These are phyloP conservation scores for Xyrauchen texanus DNA, from an alignment of 2,113 vertebrate genomes.

Conservation along the genomic window DNA sequence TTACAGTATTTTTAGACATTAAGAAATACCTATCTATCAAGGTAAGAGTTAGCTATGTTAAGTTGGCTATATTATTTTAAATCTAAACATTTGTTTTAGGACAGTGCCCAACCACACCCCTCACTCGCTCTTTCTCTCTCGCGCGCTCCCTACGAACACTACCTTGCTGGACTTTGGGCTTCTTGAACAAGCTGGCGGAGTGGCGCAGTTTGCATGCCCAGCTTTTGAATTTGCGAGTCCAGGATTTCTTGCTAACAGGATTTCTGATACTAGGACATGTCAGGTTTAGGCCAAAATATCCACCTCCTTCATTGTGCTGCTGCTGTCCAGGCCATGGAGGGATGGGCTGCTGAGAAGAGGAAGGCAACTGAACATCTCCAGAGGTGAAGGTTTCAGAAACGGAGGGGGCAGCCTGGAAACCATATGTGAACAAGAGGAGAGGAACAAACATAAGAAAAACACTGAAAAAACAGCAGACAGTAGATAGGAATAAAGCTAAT, in stretches of 20 bases:
- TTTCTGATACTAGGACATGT: slow-evolving; percentile 97
- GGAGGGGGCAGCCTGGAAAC: slow-evolving; percentile 77
- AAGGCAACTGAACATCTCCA: slow-evolving; percentile 76
- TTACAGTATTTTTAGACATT: slow-evolving; percentile 25
- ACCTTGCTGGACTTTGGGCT: slow-evolving; percentile 90
- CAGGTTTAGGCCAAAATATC: slow-evolving; percentile 98
- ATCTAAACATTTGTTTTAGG: slow-evolving; percentile 67
- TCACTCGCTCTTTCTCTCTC: slow-evolving; percentile 74
- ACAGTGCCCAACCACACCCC: slow-evolving; percentile 66
- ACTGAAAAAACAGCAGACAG: slow-evolving; percentile 19
- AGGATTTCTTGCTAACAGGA: slow-evolving; percentile 96
- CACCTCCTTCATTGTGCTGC: slow-evolving; percentile 92
- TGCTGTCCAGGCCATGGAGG: slow-evolving; percentile 80
- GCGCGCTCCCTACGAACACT: slow-evolving; percentile 83
- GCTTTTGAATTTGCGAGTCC: slow-evolving; percentile 95
- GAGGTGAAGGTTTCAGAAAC: slow-evolving; percentile 79
- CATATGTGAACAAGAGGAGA: slow-evolving; percentile 30
- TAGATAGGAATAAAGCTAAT: background rate
- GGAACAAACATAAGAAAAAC: slow-evolving; percentile 49
- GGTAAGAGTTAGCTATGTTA: slow-evolving; percentile 38
- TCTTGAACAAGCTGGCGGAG: slow-evolving; percentile 94
- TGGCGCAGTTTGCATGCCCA: slow-evolving; percentile 93
- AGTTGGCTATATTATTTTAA: slow-evolving; percentile 60
- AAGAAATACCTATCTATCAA: slow-evolving; percentile 44
- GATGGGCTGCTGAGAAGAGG: slow-evolving; percentile 72